A percentile compares a stretch with the other conserved stretches of the same genome.
Conservation (phyloP, 2,888 invertebrate species). For the Oxytorus armatus region DNA sequence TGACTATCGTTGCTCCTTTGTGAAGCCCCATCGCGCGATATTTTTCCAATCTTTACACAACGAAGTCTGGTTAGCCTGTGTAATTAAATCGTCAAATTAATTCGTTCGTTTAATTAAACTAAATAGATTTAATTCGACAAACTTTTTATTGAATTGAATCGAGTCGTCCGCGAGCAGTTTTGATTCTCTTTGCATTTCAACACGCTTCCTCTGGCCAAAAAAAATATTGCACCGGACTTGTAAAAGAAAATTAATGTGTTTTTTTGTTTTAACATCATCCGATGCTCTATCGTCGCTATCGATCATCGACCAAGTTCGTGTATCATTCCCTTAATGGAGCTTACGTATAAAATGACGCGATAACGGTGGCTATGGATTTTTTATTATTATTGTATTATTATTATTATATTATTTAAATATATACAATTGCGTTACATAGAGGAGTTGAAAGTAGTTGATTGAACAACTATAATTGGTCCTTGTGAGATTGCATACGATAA, state of each 20-base stretch:
- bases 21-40: slow-evolving; percentile 19
- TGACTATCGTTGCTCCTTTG: slow-evolving; percentile 26
- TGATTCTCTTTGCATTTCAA: slow-evolving; percentile 24
- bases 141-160: slow-evolving; percentile 42
- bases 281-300: background rate
- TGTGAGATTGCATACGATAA: slow-evolving; percentile 13
- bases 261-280: slow-evolving; percentile 5
- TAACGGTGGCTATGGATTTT: background rate
- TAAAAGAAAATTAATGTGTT: background rate
- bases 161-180: slow-evolving; percentile 28
- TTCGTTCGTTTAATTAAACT: background rate
- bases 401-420: slow-evolving; percentile 11
- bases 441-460: slow-evolving; percentile 25
- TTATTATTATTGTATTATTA: slow-evolving; percentile 1
- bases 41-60: slow-evolving; percentile 19
- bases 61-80: slow-evolving; percentile 38
- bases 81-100: background rate
- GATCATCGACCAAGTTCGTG: background rate
- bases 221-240: background rate
- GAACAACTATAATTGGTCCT: slow-evolving; percentile 57
- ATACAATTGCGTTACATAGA: slow-evolving; percentile 25
- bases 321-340: too few relatives aligned
- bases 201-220: slow-evolving; percentile 5
- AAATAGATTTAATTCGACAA: background rate
- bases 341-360: background rate